phyloP scores from a whole-genome alignment of 2,797 vertebrate genomes.

The Amblyraja radiata region DNA sequence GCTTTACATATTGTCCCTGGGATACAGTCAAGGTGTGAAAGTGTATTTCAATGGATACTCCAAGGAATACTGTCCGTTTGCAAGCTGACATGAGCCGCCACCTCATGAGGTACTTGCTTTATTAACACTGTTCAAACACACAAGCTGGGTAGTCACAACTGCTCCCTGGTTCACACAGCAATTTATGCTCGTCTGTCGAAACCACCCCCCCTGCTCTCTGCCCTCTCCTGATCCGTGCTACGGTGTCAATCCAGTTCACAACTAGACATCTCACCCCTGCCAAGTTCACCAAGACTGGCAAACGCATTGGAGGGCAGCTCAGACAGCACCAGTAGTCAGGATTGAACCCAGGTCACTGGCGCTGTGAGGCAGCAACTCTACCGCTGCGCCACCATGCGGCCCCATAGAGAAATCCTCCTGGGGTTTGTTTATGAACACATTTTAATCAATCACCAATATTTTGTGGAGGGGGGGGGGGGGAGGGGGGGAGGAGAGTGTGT shows the following conservation, averaged over 20 bases:
- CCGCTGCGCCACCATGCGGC: too few relatives aligned
- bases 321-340: too few relatives aligned
- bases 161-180: not conserved
- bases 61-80: not conserved
- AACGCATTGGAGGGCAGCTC: not conserved
- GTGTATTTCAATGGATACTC: not conserved
- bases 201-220: not conserved
- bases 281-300: not conserved
- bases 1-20: slow-evolving; percentile 18
- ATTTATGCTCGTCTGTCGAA: not conserved
- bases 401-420: not conserved
- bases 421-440: not conserved
- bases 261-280: not conserved
- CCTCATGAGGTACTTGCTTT: not conserved
- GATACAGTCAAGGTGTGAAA: not conserved
- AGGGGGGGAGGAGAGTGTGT: not conserved
- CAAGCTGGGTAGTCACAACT: not conserved
- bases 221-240: not conserved
- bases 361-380: too few relatives aligned
- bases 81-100: not conserved
- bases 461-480: too few relatives aligned
- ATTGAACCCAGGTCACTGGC: too few relatives aligned
- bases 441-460: too few relatives aligned
- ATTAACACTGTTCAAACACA: not conserved
- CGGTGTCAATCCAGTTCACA: not conserved